phyloP scores from a whole-genome alignment of 2,113 vertebrate species.

The Monopterus albus region DNA sequence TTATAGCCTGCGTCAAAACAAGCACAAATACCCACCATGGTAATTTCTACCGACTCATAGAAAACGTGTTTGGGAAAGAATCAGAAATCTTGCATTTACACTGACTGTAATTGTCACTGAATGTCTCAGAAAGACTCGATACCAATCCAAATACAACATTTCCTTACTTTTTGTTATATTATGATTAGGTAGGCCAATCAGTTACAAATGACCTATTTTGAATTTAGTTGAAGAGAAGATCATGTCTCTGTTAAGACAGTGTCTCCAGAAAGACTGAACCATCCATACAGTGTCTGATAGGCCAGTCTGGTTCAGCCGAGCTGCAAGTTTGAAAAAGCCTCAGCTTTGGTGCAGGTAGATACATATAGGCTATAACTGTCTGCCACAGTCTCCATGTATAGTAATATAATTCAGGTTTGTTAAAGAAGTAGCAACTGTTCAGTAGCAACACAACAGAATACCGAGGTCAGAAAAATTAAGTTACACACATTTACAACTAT shows the following conservation, averaged over 20 bases:
- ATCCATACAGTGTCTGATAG: neutral
- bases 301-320: too few relatives aligned
- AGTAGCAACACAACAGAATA: slow-evolving; percentile 9
- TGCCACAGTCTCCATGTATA: neutral
- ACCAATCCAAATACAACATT: neutral
- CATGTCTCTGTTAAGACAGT: too few relatives aligned
- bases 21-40: neutral
- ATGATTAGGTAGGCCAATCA: neutral
- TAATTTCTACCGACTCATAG: slow-evolving; percentile 9
- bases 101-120: too few relatives aligned
- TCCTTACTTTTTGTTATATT: neutral
- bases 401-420: neutral
- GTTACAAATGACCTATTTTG: neutral
- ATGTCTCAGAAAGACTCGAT: too few relatives aligned
- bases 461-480: slow-evolving; percentile 60
- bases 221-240: neutral
- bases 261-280: neutral
- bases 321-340: too few relatives aligned
- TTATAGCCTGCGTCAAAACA: too few relatives aligned
- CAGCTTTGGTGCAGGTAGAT: neutral
- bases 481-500: slow-evolving; percentile 55
- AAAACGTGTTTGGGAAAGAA: neutral
- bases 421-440: neutral
- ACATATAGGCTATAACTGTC: neutral
- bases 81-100: neutral